These are phyloP conservation scores for Betta splendens DNA, from an alignment of 2,797 vertebrate genomes.

Conservation along the genomic window DNA sequence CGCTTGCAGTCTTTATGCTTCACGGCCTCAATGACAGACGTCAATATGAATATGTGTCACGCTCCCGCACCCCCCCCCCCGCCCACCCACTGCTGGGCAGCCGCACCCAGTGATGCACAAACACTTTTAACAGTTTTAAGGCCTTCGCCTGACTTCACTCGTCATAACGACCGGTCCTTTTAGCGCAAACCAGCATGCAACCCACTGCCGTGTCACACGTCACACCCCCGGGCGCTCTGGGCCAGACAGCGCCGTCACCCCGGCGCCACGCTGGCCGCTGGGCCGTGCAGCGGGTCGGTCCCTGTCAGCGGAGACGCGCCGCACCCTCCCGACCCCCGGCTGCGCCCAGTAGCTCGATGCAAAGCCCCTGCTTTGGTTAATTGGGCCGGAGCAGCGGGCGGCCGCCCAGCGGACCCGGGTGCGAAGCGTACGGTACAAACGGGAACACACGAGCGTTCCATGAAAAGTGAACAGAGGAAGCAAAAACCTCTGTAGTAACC, in stretches of 20 bases:
- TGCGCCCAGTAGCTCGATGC: conserved; percentile 70
- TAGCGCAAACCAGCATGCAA: conserved; percentile 46
- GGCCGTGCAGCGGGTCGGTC: conserved; percentile 50
- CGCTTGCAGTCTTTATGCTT: conserved; percentile 63
- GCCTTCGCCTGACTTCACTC: conserved; percentile 63
- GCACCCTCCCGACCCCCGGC: conserved; percentile 68
- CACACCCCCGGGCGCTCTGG: conserved; percentile 67
- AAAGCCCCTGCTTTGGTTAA: conserved; percentile 63
- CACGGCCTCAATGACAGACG: conserved; percentile 69
- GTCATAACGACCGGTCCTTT: conserved; percentile 65
- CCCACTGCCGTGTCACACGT: conserved; percentile 71
- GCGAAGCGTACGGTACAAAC: too few species aligned
- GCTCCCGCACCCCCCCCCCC: conserved; percentile 35
- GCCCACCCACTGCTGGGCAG: conserved; percentile 34
- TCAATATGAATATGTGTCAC: conserved; percentile 70
- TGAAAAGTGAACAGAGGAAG: conserved; percentile 3
- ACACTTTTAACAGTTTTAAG: conserved; percentile 58
- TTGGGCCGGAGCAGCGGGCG: conserved; percentile 67
- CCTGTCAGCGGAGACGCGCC: conserved; percentile 62
- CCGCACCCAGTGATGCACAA: conserved; percentile 60
- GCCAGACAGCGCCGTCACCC: conserved; percentile 57
- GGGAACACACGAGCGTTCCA: neutral
- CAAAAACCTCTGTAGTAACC: neutral
- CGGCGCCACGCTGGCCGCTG: conserved; percentile 37
- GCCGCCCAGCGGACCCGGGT: too few species aligned